Evolutionary conservation across 2,888 invertebrate genomes (phyloP), one percentile per base, ranked within the genome.

Genomic region (Leptopilina drosophilae): DNA sequence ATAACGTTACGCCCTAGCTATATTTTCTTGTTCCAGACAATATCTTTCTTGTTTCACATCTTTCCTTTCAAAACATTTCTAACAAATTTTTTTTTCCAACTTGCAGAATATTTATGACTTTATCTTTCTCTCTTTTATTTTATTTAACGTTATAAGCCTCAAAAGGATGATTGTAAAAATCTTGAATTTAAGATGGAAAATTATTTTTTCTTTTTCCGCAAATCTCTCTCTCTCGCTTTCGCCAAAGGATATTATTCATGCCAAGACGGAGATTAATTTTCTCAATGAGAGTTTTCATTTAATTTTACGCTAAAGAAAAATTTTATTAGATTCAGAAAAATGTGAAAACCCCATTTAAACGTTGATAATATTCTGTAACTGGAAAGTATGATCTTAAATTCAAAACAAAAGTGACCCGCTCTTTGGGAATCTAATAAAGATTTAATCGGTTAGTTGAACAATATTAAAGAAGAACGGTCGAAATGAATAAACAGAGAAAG

Each of bases 31-130:
- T 40, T 56, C 56, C n/a, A 33, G 73, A 73, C 73, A 56, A 53
- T 56, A 73, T 56, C 56, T 73, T 73, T 56, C 56, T 69, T 49
- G 20, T 73, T 73, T 56, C n/a, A 33, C 53, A 73, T 56, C 33
- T 26, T 53, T 53, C 53, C 33, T 73, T 73, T 33, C 33, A 56
- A 46, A 66, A 20, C n/a, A 66, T 65, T 65, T 62, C 15, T 62
- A 62, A 62, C 15, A 62, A 62, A 62, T 62, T n/a, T 62, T 62
- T 62, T 20, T 12, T 49, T 33, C 33, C 3, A 59, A 62, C 15
- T 62, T 62, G 62, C 15, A 62, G 20, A 62, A 62, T 62, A 62
- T 62, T 62, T 62, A 62, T 62, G 20, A 20, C 62, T 62, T 49
- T 49, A 9, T 49, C 49, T 49, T 49, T 49, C 11, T 49, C 11